Base-by-base conservation (phyloP, 1,140 invertebrate genomes). In the Drosophila ogumai region DNA sequence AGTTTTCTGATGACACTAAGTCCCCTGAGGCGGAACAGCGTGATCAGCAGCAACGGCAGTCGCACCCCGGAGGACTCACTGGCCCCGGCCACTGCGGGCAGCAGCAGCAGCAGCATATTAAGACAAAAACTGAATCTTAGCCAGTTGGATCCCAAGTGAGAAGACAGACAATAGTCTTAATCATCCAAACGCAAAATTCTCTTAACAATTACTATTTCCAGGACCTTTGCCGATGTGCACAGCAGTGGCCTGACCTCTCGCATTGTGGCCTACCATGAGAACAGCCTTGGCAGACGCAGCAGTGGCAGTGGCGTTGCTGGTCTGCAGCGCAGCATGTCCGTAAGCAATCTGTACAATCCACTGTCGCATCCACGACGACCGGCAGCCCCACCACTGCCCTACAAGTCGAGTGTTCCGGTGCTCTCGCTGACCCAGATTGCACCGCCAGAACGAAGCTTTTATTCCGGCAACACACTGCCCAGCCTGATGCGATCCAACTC, bases 161-260 rank as follows among this genome's bases (percentile, higher is more conserved):
- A 72, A 72, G 1, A 28, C 6, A 28, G 6, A 28, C 25, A 28
- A 28, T 28, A 22, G 22, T 22, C 22, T 22, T 28, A 28, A 0
- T 0, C 5, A 28, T 28, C 25, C 0, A 28, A 28, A 28, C 6
- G 25, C 25, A 28, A 28, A 28, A 1, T 28, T 28, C n/a, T n/a
- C n/a, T n/a, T n/a, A n/a, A n/a, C n/a, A 28, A 28, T 28, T 46
- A 7, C 6, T 9, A 12, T 15, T 43, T 34, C 2, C 31, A 92
- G 91, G 57, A 81, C 79, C 0, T 93, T 91, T 76, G 92, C 92
- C 46, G 93, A 94, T 73, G 91, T 92, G 6, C 92, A 93, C 74
- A 94, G 93, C 67, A 93, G 92, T 50, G 93, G 93, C 2, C 69
- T 93, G 44, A 75, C 92, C 7, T 87, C 88, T 6, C 81, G 93